These are phyloP conservation scores for Candidula unifasciata DNA, from an alignment of 2,888 invertebrate species.

Conservation along the genomic window DNA sequence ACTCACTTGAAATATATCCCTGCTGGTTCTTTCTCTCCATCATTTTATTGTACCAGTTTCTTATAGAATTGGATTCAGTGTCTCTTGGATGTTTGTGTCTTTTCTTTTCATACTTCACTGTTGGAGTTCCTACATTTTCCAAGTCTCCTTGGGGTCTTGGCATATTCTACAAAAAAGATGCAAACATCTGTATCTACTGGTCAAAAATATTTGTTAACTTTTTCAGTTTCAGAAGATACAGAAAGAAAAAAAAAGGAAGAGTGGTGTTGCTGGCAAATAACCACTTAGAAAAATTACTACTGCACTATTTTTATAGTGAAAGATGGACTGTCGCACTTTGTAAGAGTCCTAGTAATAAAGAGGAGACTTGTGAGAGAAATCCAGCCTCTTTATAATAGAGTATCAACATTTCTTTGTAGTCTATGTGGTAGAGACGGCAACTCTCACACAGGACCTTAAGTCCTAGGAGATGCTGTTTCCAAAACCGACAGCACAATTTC, in stretches of 20 bases:
- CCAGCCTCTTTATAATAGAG: no score
- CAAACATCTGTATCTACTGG: neutral
- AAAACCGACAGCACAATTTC: no score
- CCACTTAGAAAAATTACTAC: no score
- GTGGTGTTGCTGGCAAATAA: neutral
- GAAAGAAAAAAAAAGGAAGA: neutral
- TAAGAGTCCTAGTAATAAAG: no score
- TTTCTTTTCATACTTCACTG: conserved; percentile 73
- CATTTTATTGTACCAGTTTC: conserved; percentile 77
- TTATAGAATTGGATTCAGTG: conserved; percentile 74
- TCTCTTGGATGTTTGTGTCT: conserved; percentile 46
- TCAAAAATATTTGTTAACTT: neutral
- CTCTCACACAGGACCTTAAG: no score
- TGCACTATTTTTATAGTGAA: no score
- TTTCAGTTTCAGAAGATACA: neutral
- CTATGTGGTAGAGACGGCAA: no score
- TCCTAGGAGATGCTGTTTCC: no score
- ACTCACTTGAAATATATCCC: conserved; percentile 74
- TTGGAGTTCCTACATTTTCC: conserved; percentile 56
- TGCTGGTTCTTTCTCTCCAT: conserved; percentile 75
- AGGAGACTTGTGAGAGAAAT: no score
- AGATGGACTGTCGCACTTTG: no score
- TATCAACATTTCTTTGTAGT: no score
- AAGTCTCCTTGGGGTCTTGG: conserved; percentile 29
- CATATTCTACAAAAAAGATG: conserved; percentile 25